These are phyloP conservation scores for Scortum barcoo DNA, from an alignment of 2,113 vertebrate genomes.

Conservation along the genomic window DNA sequence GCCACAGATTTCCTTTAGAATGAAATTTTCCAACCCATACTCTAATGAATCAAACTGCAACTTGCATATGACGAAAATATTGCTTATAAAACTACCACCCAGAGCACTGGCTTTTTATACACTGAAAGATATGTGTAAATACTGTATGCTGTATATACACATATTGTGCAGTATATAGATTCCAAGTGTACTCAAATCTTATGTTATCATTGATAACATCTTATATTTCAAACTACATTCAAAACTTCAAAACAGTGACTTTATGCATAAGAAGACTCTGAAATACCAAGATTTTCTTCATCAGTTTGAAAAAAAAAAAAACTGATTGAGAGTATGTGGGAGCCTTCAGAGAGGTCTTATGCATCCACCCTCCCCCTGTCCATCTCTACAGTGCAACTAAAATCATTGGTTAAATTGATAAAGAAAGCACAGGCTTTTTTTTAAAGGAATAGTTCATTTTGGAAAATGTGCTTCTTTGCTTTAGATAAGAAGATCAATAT, in stretches of 20 bases:
- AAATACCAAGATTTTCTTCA: conserved; percentile 9
- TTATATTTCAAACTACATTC: conserved; percentile 59
- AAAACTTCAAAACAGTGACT: conserved; percentile 43
- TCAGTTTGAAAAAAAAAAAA: background rate
- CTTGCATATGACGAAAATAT: conserved; percentile 49
- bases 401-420: conserved; percentile 32
- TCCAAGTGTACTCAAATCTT: background rate
- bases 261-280: conserved; percentile 29
- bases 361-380: background rate
- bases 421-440: conserved; percentile 18
- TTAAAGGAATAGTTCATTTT: conserved; percentile 13
- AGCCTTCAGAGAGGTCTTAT: background rate
- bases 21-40: background rate
- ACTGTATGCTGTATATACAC: conserved; percentile 18
- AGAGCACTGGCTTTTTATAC: background rate
- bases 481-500: background rate
- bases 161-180: background rate
- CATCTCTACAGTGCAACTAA: conserved; percentile 65
- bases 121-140: conserved; percentile 5
- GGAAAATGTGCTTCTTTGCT: background rate
- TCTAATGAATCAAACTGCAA: conserved; percentile 19
- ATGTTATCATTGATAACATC: conserved; percentile 18
- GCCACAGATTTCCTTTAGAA: background rate
- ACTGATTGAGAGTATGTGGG: background rate
- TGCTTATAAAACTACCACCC: conserved; percentile 36